Conservation (phyloP, 2,113 vertebrate genomes). For the Melierax canorus region DNA sequence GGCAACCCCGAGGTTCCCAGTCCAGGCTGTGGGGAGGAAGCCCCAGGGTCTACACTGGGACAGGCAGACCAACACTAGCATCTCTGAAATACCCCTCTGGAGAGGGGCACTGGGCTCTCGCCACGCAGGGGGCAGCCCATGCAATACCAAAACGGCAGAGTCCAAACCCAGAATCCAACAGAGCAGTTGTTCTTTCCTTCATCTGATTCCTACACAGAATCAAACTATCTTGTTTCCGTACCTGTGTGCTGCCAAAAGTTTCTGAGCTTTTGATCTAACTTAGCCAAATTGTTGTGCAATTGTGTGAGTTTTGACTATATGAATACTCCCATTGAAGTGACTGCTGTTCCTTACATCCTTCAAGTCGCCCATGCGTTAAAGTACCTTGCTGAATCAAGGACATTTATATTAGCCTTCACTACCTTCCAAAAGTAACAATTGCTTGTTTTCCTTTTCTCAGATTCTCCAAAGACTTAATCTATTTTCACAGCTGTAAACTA, state of each 20-base stretch:
- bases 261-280: background rate
- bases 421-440: background rate
- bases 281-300: background rate
- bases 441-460: background rate
- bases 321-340: background rate
- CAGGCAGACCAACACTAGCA: background rate
- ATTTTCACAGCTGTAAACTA: constrained; percentile 2
- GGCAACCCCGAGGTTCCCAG: background rate
- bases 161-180: background rate
- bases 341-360: background rate
- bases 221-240: background rate
- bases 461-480: background rate
- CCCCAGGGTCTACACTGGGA: background rate
- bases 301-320: background rate
- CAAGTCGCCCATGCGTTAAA: background rate
- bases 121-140: background rate
- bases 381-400: background rate
- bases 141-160: background rate
- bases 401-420: background rate
- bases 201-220: background rate
- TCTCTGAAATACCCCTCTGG: background rate
- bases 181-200: background rate
- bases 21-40: background rate
- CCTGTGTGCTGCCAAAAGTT: background rate
- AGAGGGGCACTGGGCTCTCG: background rate